Conservation (phyloP, 2,113 vertebrate species). For the Perca flavescens region DNA sequence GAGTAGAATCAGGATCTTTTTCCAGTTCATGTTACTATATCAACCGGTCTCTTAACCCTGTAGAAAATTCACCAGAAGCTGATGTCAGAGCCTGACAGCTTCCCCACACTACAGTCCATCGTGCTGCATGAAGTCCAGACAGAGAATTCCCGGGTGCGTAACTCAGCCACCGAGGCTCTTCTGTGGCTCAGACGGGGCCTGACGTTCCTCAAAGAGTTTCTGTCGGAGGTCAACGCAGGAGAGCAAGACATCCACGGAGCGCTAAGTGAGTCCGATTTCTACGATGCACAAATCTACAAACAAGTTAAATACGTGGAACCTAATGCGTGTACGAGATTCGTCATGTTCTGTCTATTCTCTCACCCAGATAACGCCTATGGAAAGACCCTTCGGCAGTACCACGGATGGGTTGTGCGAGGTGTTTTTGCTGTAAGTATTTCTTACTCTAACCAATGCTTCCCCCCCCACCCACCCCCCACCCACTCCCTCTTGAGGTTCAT, state of each 20-base stretch:
- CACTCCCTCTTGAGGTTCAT: neutral
- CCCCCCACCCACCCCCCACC: no score
- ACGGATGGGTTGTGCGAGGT: conserved; percentile 97
- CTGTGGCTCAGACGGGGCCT: conserved; percentile 97
- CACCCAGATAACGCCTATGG: conserved; percentile 93
- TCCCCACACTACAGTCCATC: conserved; percentile 95
- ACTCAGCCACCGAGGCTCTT: conserved; percentile 96
- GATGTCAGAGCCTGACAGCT: conserved; percentile 89
- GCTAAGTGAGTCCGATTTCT: conserved; percentile 89
- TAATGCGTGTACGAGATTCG: neutral
- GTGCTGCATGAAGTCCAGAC: conserved; percentile 92
- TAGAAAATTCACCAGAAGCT: conserved; percentile 98
- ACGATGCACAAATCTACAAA: neutral
- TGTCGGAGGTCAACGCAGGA: conserved; percentile 91
- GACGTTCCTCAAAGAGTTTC: conserved; percentile 96
- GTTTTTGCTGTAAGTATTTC: conserved; percentile 93
- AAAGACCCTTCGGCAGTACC: conserved; percentile 93
- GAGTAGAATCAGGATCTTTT: neutral
- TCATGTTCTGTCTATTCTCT: neutral
- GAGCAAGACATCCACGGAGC: conserved; percentile 93
- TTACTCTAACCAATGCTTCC: neutral
- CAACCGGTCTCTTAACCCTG: neutral
- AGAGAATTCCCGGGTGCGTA: conserved; percentile 89
- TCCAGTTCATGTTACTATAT: neutral
- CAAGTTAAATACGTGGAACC: neutral